phyloP scores from a whole-genome alignment of 2,888 invertebrate species.

The Stomorhina lunata region DNA sequence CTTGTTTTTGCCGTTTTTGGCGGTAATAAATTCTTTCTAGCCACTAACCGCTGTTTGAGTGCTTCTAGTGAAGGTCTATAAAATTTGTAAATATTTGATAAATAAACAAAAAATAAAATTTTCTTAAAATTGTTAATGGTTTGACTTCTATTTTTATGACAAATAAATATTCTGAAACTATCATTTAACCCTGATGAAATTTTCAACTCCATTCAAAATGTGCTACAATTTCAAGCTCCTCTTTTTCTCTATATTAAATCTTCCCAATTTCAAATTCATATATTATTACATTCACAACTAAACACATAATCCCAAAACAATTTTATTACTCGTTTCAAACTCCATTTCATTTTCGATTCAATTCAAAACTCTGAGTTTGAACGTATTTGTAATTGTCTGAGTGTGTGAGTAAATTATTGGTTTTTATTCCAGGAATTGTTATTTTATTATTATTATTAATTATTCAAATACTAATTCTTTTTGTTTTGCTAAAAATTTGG shows the following conservation, averaged over 20 bases:
- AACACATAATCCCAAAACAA: neutral
- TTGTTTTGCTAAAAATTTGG: neutral
- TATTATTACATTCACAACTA: neutral
- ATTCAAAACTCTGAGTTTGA: neutral
- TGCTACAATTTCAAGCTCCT: neutral
- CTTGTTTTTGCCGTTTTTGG: too few relatives aligned
- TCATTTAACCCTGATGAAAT: too few relatives aligned
- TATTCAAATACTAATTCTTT: conserved; percentile 63
- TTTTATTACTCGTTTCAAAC: neutral
- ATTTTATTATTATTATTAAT: conserved; percentile 65
- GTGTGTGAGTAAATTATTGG: conserved; percentile 12
- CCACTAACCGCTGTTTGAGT: too few relatives aligned
- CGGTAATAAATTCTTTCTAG: too few relatives aligned
- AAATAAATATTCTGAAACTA: too few relatives aligned
- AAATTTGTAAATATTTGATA: too few relatives aligned
- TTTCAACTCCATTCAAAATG: neutral
- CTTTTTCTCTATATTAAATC: neutral
- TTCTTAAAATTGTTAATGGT: too few relatives aligned
- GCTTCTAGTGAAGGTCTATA: too few relatives aligned
- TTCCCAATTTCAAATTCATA: neutral
- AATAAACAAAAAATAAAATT: too few relatives aligned
- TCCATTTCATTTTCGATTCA: neutral
- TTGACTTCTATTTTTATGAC: too few relatives aligned
- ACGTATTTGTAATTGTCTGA: neutral
- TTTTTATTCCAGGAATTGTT: conserved; percentile 45